phyloP scores from a whole-genome alignment of 2,888 invertebrate species.

The Erebia ligea region DNA sequence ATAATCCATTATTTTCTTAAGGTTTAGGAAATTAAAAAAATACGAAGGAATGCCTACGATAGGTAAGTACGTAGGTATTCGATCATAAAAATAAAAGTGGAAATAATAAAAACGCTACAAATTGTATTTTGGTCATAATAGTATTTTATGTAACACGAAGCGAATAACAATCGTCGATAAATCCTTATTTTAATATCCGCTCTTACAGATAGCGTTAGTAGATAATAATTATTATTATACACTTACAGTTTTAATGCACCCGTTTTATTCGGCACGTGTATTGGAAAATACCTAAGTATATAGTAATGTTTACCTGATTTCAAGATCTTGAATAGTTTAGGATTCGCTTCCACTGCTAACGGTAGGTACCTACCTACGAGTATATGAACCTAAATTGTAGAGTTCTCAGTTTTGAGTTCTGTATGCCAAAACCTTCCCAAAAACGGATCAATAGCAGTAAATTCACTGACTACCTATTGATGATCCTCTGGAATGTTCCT shows the following conservation, averaged over 20 bases:
- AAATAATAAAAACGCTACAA: constrained; percentile 19
- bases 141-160: constrained; percentile 37
- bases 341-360: no score
- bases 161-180: constrained; percentile 43
- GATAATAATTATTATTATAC: constrained; percentile 23
- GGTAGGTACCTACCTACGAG: no score
- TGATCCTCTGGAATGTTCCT: no score
- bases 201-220: constrained; percentile 35
- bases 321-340: no score
- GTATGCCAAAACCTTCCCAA: no score
- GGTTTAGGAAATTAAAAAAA: neutral
- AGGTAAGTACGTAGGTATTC: neutral
- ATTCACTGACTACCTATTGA: no score
- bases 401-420: no score
- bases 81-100: constrained; percentile 20
- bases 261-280: constrained; percentile 35
- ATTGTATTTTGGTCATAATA: constrained; percentile 12
- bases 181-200: constrained; percentile 42
- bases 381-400: no score
- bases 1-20: neutral
- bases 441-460: no score
- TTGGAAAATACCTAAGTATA: constrained; percentile 28
- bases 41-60: neutral
- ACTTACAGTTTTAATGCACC: constrained; percentile 7
- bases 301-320: constrained; percentile 6